Conservation (phyloP, 2,888 invertebrate species). For the Geotrupes spiniger region DNA sequence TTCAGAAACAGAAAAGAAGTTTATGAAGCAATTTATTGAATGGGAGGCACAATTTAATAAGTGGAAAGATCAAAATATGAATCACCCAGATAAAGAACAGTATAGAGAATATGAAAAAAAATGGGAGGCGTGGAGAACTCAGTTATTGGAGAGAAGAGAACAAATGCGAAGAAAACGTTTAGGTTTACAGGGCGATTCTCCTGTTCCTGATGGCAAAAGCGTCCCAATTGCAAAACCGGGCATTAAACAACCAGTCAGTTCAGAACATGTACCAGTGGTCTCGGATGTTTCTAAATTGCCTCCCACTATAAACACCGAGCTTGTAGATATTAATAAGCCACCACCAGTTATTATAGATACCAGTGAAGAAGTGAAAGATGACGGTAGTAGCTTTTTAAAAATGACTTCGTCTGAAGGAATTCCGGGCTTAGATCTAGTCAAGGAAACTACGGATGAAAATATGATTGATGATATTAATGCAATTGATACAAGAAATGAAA, state of each 20-base stretch:
- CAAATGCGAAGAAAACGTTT: conserved; percentile 71
- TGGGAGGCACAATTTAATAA: conserved; percentile 91
- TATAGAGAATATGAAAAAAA: conserved; percentile 84
- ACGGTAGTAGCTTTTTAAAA: conserved; percentile 27
- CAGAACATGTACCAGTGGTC: conserved; percentile 12
- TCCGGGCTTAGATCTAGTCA: conserved; percentile 71
- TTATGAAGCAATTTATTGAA: conserved; percentile 83
- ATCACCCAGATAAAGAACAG: conserved; percentile 86
- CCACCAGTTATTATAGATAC: conserved; percentile 7
- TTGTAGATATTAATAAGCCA: conserved; percentile 36
- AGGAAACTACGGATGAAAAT: conserved; percentile 43
- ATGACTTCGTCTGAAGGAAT: conserved; percentile 55
- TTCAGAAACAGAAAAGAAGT: conserved; percentile 74
- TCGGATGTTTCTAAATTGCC: conserved; percentile 31
- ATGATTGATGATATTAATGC: conserved; percentile 13
- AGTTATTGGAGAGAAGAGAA: conserved; percentile 74
- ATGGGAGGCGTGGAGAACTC: conserved; percentile 80
- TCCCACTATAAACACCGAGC: conserved; percentile 41
- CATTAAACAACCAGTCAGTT: background rate
- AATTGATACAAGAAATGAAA: conserved; percentile 14
- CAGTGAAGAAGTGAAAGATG: conserved; percentile 17
- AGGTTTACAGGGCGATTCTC: conserved; percentile 31
- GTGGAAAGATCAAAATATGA: conserved; percentile 88
- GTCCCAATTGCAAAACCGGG: background rate
- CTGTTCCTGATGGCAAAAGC: conserved; percentile 17